These are phyloP conservation scores for Neomonachus schauinslandi DNA, from an alignment of 2,113 vertebrate genomes.

Conservation along the genomic window DNA sequence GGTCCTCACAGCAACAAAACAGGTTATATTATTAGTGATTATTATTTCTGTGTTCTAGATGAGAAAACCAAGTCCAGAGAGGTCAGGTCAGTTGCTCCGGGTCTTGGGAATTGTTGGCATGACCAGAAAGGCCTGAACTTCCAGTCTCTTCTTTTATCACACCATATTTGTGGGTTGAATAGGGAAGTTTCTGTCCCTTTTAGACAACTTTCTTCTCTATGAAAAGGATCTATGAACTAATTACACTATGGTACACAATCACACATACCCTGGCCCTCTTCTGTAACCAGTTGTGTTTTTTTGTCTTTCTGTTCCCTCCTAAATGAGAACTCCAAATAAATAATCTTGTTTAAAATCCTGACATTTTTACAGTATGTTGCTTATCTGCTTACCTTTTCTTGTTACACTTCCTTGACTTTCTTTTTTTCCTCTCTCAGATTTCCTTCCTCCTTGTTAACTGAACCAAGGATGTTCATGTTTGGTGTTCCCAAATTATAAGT, in stretches of 20 bases:
- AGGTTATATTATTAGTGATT: not conserved
- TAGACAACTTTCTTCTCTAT: not conserved
- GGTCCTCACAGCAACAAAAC: not conserved
- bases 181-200: not conserved
- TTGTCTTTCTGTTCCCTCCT: not conserved
- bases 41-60: constrained; percentile 16
- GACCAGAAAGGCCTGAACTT: not conserved
- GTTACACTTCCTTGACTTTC: not conserved
- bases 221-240: not conserved
- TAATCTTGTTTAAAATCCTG: constrained; percentile 14
- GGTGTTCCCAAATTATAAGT: not conserved
- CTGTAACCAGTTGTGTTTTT: not conserved
- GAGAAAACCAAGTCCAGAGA: not conserved
- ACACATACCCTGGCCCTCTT: not conserved
- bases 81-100: not conserved
- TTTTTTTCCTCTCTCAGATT: not conserved
- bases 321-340: not conserved
- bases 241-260: not conserved
- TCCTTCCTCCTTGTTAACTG: not conserved
- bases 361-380: not conserved
- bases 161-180: not conserved
- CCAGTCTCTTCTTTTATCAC: not conserved
- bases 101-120: not conserved
- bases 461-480: not conserved
- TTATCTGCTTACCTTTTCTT: not conserved